Evolutionary conservation across 2,888 invertebrate genomes (phyloP).

Genomic region (Pherbina coryleti): DNA sequence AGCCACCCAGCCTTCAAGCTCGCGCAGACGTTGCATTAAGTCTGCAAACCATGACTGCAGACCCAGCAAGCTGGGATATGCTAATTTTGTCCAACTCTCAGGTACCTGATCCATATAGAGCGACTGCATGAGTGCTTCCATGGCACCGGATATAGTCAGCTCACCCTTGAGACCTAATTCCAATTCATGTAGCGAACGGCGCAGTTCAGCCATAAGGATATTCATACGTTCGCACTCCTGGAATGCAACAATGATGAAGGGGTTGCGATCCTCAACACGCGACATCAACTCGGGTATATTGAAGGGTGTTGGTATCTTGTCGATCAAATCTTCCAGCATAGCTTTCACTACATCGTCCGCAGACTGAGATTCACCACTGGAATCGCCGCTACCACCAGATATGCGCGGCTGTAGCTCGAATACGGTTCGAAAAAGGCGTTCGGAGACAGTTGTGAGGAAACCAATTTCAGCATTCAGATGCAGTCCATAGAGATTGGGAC

Average conservation of each 20-base stretch:
- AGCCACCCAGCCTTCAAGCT: slow-evolving; percentile 88
- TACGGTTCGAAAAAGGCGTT: slow-evolving; percentile 84
- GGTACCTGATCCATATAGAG: slow-evolving; percentile 94
- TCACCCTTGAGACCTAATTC: slow-evolving; percentile 94
- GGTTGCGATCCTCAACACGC: slow-evolving; percentile 89
- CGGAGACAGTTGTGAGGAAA: slow-evolving; percentile 88
- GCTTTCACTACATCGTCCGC: slow-evolving; percentile 80
- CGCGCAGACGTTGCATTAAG: slow-evolving; percentile 81
- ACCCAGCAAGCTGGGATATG: slow-evolving; percentile 89
- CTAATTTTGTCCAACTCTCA: slow-evolving; percentile 84
- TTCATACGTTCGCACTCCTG: slow-evolving; percentile 98
- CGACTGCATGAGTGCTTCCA: slow-evolving; percentile 88
- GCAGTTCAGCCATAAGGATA: slow-evolving; percentile 83
- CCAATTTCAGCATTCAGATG: slow-evolving; percentile 97
- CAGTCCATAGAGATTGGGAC: slow-evolving; percentile 90
- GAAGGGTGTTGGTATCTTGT: slow-evolving; percentile 90
- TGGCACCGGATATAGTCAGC: slow-evolving; percentile 90
- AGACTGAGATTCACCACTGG: slow-evolving; percentile 74
- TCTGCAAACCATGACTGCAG: slow-evolving; percentile 91
- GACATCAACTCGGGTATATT: slow-evolving; percentile 87
- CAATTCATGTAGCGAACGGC: slow-evolving; percentile 84
- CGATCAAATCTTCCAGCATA: slow-evolving; percentile 86
- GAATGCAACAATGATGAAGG: slow-evolving; percentile 90
- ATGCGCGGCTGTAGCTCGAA: slow-evolving; percentile 93
- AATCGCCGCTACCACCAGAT: slow-evolving; percentile 77